A percentile compares a stretch with the other conserved stretches of the same genome.
Evolutionary conservation across 2,113 vertebrate species (phyloP).

Genomic region (Aptenodytes patagonicus): DNA sequence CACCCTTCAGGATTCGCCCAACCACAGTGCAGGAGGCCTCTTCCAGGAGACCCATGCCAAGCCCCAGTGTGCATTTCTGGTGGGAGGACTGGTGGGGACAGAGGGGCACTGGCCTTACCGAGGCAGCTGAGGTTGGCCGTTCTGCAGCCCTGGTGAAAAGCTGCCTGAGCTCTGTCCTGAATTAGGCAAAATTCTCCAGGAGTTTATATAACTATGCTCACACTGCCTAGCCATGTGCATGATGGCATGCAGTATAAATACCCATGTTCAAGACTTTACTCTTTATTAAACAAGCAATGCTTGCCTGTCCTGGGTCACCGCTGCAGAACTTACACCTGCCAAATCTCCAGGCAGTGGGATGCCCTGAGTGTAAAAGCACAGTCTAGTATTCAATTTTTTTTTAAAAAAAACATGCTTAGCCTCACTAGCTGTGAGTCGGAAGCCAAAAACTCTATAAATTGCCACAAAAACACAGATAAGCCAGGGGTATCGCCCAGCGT

Average conservation of each 20-base stretch:
- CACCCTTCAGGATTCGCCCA: background rate
- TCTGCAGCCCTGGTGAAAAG: background rate
- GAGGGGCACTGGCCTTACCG: background rate
- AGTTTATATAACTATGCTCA: background rate
- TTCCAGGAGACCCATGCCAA: background rate
- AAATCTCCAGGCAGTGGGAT: background rate
- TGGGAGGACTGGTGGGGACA: background rate
- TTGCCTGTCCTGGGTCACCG: background rate
- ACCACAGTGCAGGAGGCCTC: background rate
- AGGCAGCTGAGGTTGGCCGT: background rate
- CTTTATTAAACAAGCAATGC: background rate
- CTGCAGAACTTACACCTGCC: background rate
- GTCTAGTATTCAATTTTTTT: background rate
- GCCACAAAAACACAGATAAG: background rate
- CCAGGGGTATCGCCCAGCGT: background rate
- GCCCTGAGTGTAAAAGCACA: background rate
- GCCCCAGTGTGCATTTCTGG: background rate
- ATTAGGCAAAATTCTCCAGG: background rate
- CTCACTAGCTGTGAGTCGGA: background rate
- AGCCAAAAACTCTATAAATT: background rate
- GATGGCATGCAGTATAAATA: background rate
- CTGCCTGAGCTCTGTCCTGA: background rate
- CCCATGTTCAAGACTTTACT: background rate
- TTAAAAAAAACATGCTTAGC: background rate
- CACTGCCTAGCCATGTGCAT: background rate